These are phyloP conservation scores for Idaea straminata DNA, from an alignment of 2,888 invertebrate genomes.

Conservation along the genomic window DNA sequence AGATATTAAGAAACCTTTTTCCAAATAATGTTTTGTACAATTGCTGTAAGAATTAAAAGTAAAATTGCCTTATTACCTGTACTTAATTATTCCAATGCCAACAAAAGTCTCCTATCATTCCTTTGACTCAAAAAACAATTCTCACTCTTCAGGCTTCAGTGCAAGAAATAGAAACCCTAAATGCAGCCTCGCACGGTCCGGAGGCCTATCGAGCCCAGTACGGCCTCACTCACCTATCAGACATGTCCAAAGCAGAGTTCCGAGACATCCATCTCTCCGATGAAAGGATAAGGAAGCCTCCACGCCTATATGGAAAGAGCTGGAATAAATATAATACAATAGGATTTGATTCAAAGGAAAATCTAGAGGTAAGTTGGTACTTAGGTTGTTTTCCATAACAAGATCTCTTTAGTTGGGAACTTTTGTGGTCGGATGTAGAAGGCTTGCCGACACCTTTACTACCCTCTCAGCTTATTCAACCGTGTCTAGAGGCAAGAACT, in stretches of 20 bases:
- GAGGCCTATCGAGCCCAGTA: constrained; percentile 70
- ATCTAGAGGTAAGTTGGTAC: constrained; percentile 10
- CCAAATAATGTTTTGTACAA: background rate
- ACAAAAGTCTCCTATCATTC: too few relatives aligned
- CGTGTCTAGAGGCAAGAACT: too few relatives aligned
- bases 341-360: constrained; percentile 33
- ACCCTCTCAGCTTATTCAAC: too few relatives aligned
- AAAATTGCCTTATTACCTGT: background rate
- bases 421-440: too few relatives aligned
- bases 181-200: constrained; percentile 57
- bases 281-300: constrained; percentile 46
- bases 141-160: constrained; percentile 67
- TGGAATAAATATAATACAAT: constrained; percentile 34
- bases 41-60: background rate
- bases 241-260: constrained; percentile 82
- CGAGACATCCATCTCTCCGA: constrained; percentile 68
- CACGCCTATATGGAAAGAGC: constrained; percentile 45
- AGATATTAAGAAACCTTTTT: background rate
- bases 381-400: constrained; percentile 12
- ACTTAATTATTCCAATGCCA: too few relatives aligned
- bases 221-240: constrained; percentile 82
- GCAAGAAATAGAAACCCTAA: constrained; percentile 69
- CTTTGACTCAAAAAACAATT: background rate
- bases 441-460: too few relatives aligned
- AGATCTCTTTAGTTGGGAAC: too few relatives aligned